These are phyloP conservation scores for Myoxocephalus aenaeus DNA, from an alignment of 2,797 vertebrate genomes.

Conservation along the genomic window DNA sequence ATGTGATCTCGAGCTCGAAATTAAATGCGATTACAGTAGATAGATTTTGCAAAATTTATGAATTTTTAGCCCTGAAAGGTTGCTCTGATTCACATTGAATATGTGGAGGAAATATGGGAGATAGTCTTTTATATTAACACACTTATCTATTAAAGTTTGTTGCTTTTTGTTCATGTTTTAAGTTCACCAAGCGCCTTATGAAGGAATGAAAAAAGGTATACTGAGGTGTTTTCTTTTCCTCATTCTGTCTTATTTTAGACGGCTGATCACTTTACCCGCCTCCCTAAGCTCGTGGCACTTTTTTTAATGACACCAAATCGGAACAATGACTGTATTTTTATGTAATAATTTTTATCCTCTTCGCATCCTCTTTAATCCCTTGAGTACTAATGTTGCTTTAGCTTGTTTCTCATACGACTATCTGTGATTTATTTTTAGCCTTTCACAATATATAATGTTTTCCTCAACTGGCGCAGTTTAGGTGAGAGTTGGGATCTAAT, in stretches of 20 bases:
- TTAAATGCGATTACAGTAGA: conserved; percentile 43
- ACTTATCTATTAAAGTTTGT: conserved; percentile 50
- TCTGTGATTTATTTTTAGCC: conserved; percentile 40
- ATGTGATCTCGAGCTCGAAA: conserved; percentile 45
- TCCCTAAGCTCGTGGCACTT: conserved; percentile 76
- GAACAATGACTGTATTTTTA: conserved; percentile 66
- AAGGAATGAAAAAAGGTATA: conserved; percentile 60
- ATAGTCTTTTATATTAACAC: conserved; percentile 73
- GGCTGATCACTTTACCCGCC: conserved; percentile 68
- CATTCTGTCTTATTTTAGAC: conserved; percentile 64
- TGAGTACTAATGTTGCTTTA: conserved; percentile 44
- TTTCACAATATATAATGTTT: conserved; percentile 9
- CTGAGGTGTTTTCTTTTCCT: conserved; percentile 31
- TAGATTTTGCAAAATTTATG: conserved; percentile 43
- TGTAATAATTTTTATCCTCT: conserved; percentile 60
- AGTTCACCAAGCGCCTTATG: conserved; percentile 80
- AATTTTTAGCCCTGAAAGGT: conserved; percentile 73
- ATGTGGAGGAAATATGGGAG: conserved; percentile 74
- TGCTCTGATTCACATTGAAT: conserved; percentile 83
- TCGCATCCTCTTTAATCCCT: conserved; percentile 31
- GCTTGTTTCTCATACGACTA: conserved; percentile 38
- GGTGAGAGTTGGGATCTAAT: conserved; percentile 11
- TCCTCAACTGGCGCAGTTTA: conserved; percentile 28
- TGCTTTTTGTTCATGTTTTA: conserved; percentile 56
- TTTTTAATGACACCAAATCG: conserved; percentile 72